A percentile compares a stretch with the other conserved stretches of the same genome.
Conservation (phyloP, 2,113 vertebrate genomes). For the Chamaea fasciata region DNA sequence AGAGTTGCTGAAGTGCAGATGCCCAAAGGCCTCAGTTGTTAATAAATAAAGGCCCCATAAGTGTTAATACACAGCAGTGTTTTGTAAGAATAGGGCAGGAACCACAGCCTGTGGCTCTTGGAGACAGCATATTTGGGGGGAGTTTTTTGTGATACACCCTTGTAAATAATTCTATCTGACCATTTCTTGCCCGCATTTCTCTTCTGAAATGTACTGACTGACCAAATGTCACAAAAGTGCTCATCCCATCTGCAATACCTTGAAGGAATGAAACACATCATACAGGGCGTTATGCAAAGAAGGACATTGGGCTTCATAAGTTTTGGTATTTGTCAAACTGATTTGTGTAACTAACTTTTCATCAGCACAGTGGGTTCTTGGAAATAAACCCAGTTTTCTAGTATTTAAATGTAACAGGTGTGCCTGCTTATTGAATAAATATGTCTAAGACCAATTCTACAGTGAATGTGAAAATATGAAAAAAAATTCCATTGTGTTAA, state of each 20-base stretch:
- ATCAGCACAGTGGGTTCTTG: background rate
- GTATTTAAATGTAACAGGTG: background rate
- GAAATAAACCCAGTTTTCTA: background rate
- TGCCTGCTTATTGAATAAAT: background rate
- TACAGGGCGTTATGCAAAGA: background rate
- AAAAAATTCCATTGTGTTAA: background rate
- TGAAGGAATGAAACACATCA: background rate
- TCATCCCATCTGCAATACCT: background rate
- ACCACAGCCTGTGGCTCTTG: background rate
- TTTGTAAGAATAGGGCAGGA: background rate
- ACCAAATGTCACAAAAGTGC: background rate
- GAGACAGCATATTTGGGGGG: background rate
- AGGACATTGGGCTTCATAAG: background rate
- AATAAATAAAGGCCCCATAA: background rate
- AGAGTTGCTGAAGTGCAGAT: background rate
- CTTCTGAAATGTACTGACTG: background rate
- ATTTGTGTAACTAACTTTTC: background rate
- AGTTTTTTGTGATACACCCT: background rate
- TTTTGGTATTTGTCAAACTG: background rate
- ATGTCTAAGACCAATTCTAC: background rate
- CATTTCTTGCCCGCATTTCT: background rate
- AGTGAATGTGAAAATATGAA: background rate
- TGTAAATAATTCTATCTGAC: background rate
- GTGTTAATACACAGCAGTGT: background rate
- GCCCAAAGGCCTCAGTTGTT: background rate